Evolutionary conservation across 2,888 invertebrate species (phyloP), one percentile per base, ranked within the genome.

Genomic region (Cerastis leucographa): DNA sequence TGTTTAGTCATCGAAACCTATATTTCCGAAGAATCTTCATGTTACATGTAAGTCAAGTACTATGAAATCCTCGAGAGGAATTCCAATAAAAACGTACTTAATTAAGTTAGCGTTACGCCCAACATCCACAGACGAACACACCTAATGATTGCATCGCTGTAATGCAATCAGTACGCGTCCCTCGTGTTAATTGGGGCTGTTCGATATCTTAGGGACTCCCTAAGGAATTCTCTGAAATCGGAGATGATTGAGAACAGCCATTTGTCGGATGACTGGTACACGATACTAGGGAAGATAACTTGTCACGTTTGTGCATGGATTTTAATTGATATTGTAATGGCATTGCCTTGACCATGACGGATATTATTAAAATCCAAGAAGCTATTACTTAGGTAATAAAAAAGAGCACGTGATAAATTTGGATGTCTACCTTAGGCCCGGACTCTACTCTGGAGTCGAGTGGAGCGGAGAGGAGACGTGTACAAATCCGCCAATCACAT

Each of bases 141-240:
- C 61, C 78, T 87, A 86, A 87, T 87, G 84, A 88, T 84, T 87
- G 86, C 87, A 81, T 81, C 71, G 68, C 54, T 68, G 59, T 75
- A 85, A 83, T 78, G 86, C 86, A 86, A 89, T 89, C 87, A 86
- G 76, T 56, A 46, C 76, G 70, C 61, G 62, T 56, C 72, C 67
- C 80, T 80, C 61, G 70, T 74, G 80, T 72, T 81, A 69, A 81
- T 80, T 80, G 78, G 25, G 62, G 44, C 17, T 67, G 66, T 74
- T 62, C 68, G 40, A 78, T 73, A 73, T 73, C 74, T 70, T 76
- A 42, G 14, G 40, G 49, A 62, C 29, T 71, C 84, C 69, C 59
- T 40, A 29, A 29, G 65, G 73, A 71, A 80, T 76, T 65, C 40
- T 51, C 56, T n/a, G 61, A 46, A 40, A 46, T 56, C 35, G 19